Conservation (phyloP, 2,113 vertebrate species). For the Emydocephalus ijimae region DNA sequence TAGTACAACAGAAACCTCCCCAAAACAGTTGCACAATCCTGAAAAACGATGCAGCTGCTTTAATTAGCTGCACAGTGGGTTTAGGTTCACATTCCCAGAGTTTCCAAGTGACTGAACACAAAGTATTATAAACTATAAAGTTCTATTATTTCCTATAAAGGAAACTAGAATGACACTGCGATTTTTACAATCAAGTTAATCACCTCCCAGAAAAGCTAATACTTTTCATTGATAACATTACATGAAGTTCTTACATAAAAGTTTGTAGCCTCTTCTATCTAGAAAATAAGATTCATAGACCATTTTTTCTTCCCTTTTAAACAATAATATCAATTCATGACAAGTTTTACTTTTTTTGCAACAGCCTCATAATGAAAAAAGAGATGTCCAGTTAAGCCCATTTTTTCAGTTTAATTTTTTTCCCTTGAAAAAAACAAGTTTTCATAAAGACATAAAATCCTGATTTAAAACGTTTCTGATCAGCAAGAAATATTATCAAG, state of each 20-base stretch:
- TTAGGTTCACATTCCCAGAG: neutral
- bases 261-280: neutral
- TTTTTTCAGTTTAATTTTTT: neutral
- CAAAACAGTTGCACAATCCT: neutral
- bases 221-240: neutral
- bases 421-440: neutral
- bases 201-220: conserved; percentile 23
- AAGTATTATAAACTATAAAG: neutral
- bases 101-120: neutral
- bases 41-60: neutral
- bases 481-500: neutral
- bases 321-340: neutral
- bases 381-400: too few species aligned
- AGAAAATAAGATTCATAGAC: neutral
- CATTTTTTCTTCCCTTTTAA: neutral
- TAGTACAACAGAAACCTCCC: neutral
- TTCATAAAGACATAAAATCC: neutral
- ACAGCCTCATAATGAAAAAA: neutral
- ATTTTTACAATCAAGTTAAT: conserved; percentile 28
- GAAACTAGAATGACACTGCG: neutral
- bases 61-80: neutral
- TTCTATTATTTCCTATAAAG: neutral
- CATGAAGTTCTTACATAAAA: neutral
- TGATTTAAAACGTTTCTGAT: neutral
- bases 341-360: neutral